Evolutionary conservation across 2,113 vertebrate genomes (phyloP).

Genomic region (Microtus oregoni): DNA sequence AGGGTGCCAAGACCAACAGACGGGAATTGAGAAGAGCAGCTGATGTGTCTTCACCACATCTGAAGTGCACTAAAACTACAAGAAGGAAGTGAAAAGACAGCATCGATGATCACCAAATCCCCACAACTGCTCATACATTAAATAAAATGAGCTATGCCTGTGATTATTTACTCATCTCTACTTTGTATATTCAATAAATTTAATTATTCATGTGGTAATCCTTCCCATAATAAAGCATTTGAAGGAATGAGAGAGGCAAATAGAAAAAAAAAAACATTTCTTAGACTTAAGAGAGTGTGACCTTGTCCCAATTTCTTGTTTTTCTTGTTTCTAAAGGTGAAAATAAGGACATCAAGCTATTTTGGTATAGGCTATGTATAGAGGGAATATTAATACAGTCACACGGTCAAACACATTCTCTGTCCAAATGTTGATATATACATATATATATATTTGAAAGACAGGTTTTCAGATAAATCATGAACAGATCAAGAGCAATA

Average conservation of each 20-base stretch:
- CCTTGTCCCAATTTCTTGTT: constrained; percentile 42
- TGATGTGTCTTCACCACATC: not conserved
- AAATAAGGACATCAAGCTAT: constrained; percentile 37
- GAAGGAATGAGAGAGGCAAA: not conserved
- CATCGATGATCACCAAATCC: not conserved
- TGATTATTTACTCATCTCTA: constrained; percentile 62
- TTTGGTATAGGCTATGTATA: constrained; percentile 27
- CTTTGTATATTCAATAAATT: constrained; percentile 60
- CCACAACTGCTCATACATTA: constrained; percentile 36
- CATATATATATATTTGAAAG: not conserved
- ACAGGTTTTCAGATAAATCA: not conserved
- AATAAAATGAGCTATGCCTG: constrained; percentile 60
- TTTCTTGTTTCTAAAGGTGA: constrained; percentile 55
- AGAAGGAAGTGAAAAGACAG: not conserved
- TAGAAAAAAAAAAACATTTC: constrained; percentile 46
- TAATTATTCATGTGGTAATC: constrained; percentile 65
- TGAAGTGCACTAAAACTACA: not conserved
- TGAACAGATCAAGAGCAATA: not conserved
- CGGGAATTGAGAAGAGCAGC: constrained; percentile 1
- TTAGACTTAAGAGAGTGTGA: constrained; percentile 53
- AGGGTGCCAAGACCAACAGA: constrained; percentile 57
- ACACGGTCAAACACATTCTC: not conserved
- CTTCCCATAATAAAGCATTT: constrained; percentile 44
- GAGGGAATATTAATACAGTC: constrained; percentile 12
- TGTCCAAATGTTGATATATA: not conserved